These are phyloP conservation scores for Drosophila sturtevanti DNA, from an alignment of 1,140 invertebrate genomes.

Conservation along the genomic window DNA sequence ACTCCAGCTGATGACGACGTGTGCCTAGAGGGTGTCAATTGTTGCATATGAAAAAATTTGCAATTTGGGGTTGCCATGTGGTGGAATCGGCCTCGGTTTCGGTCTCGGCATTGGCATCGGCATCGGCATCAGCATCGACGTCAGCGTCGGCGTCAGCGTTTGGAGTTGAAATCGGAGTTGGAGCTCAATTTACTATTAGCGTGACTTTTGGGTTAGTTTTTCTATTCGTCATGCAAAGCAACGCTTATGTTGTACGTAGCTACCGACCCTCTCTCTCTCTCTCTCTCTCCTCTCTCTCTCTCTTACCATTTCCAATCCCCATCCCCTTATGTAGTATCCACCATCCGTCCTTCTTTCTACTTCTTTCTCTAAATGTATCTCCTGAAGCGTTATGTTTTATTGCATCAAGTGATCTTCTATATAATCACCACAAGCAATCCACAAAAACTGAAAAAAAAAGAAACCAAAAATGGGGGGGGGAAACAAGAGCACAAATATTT, in stretches of 20 bases:
- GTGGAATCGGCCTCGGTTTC: slow-evolving; percentile 23
- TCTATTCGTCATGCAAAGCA: slow-evolving; percentile 80
- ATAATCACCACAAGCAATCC: slow-evolving; percentile 42
- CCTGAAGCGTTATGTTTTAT: slow-evolving; percentile 58
- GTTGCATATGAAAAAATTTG: slow-evolving; percentile 74
- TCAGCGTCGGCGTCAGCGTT: neutral
- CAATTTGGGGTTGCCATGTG: slow-evolving; percentile 69
- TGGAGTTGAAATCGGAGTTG: slow-evolving; percentile 47
- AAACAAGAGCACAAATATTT: slow-evolving; percentile 7
- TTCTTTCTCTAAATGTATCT: neutral
- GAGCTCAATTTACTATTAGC: slow-evolving; percentile 78
- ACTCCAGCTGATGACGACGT: slow-evolving; percentile 51
- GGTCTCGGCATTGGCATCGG: neutral
- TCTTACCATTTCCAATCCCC: neutral
- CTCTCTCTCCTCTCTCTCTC: neutral
- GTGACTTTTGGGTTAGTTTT: slow-evolving; percentile 81
- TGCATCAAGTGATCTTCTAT: slow-evolving; percentile 73
- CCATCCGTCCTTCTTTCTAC: neutral
- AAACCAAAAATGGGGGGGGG: neutral
- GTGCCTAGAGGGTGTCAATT: slow-evolving; percentile 81
- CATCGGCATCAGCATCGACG: neutral
- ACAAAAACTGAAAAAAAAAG: slow-evolving; percentile 22
- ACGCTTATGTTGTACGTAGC: slow-evolving; percentile 48
- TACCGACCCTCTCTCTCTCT: neutral
- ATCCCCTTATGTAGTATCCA: neutral